Evolutionary conservation across 64 coral and sea anemone genomes (phyloP).

Genomic region (Dendronephthya gigantea): DNA sequence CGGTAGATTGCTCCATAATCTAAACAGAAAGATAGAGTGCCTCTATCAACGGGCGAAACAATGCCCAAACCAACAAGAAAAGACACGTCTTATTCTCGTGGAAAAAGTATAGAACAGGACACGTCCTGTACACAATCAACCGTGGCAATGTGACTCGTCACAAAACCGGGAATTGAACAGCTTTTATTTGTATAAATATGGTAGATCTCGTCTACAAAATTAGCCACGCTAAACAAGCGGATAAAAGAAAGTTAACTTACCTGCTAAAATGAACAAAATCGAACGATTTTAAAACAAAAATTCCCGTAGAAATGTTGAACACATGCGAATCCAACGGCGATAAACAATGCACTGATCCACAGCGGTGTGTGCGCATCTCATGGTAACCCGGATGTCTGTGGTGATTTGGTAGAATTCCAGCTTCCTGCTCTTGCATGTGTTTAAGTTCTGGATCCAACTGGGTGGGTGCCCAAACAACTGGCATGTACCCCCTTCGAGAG

Average conservation of each 20-base stretch:
- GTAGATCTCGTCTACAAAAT: not conserved
- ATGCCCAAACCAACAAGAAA: not conserved
- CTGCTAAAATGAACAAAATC: not conserved
- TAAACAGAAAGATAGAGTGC: not conserved
- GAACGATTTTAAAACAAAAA: not conserved
- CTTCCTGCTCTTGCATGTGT: conserved; percentile 15
- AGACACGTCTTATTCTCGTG: conserved; percentile 9
- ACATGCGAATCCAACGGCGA: not conserved
- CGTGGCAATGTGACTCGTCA: too few relatives aligned
- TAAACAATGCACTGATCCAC: not conserved
- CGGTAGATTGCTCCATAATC: not conserved
- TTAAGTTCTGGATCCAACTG: conserved; percentile 12
- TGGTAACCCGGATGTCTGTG: not conserved
- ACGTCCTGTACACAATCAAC: too few relatives aligned
- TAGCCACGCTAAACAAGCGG: not conserved
- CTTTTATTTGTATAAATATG: not conserved
- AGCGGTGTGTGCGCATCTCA: not conserved
- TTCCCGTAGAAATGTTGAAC: not conserved
- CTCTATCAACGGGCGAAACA: not conserved
- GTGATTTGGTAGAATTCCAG: conserved; percentile 6
- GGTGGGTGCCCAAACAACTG: not conserved
- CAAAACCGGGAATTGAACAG: not conserved
- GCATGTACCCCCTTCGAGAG: not conserved
- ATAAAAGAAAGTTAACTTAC: not conserved
- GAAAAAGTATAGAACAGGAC: not conserved